phyloP scores from a whole-genome alignment of 1,140 invertebrate genomes.

The Zaprionus lachaisei region DNA sequence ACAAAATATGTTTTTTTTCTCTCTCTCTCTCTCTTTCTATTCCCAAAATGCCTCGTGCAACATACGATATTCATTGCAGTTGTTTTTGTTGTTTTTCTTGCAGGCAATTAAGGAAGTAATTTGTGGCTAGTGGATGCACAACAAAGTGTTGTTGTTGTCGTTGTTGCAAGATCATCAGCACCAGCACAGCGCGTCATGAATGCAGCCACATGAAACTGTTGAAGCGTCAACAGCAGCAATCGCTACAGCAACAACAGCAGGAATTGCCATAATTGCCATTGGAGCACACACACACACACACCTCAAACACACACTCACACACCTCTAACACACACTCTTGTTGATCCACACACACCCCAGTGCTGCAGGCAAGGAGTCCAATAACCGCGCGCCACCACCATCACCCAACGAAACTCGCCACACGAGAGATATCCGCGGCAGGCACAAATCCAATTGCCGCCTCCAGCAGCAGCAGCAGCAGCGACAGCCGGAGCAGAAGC shows the following conservation, averaged over 20 bases:
- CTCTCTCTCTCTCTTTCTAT: slow-evolving; percentile 1
- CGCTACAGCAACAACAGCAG: slow-evolving; percentile 57
- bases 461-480: slow-evolving; percentile 13
- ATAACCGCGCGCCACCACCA: slow-evolving; percentile 60
- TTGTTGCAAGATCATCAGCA: slow-evolving; percentile 53
- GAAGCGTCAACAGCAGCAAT: slow-evolving; percentile 70
- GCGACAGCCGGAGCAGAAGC: slow-evolving; percentile 9
- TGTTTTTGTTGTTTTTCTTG: slow-evolving; percentile 43
- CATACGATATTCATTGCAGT: background rate
- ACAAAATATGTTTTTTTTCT: slow-evolving; percentile 41
- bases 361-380: slow-evolving; percentile 62
- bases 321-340: slow-evolving; percentile 11
- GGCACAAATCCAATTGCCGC: slow-evolving; percentile 63
- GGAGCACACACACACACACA: slow-evolving; percentile 49
- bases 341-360: slow-evolving; percentile 26
- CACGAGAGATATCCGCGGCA: slow-evolving; percentile 83
- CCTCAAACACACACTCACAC: slow-evolving; percentile 22
- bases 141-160: slow-evolving; percentile 37
- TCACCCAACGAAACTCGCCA: slow-evolving; percentile 60
- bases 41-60: background rate
- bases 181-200: slow-evolving; percentile 56
- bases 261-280: slow-evolving; percentile 82
- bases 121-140: slow-evolving; percentile 55
- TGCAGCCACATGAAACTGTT: slow-evolving; percentile 74
- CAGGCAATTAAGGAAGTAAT: slow-evolving; percentile 82